Evolutionary conservation across 2,888 invertebrate species (phyloP), one percentile per base, ranked within the genome.

Genomic region (Bombylius discolor): DNA sequence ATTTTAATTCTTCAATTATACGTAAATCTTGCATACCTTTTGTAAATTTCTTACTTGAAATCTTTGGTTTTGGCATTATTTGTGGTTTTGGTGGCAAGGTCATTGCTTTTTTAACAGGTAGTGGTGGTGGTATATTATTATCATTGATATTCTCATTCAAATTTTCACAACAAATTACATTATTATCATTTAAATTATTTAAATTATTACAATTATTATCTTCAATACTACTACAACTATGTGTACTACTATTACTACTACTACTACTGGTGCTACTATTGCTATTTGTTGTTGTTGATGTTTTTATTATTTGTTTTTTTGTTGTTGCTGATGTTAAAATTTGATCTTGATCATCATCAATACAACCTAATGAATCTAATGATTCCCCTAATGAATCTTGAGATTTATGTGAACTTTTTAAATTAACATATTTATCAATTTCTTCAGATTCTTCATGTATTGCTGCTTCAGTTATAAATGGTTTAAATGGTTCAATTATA

Each of bases 381-480:
- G 78, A 78, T 61, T 77, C 78, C 1, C 77, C 78, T 32, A 78
- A 70, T 0, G 79, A 79, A 58, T 76, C 76, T 67, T 83, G 82
- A 63, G 83, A 84, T 69, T 82, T 82, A 66, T 84, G 84, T 50
- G 82, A 81, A 70, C 83, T 83, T 70, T 85, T 85, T 63, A 83
- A 82, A 62, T 83, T 81, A 65, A 89, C 77, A 65, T 85, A 82
- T 64, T 85, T 82, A 62, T 89, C 86, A 62, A 89, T 89, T 66
- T 86, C 87, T 67, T 84, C 80, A n/a, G 87, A 86, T 68, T 91
- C 90, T 65, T 89, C 87, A 59, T 84, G 84, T 58, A 90, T 88
- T 12, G 83, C 81, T 66, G 86, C 84, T 65, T 87, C 84, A 0
- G 89, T 89, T n/a, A 87, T 81, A 61, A 89, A 82, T 1, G 85